Conservation (phyloP, 2,888 invertebrate genomes). For the Dryobota labecula region DNA sequence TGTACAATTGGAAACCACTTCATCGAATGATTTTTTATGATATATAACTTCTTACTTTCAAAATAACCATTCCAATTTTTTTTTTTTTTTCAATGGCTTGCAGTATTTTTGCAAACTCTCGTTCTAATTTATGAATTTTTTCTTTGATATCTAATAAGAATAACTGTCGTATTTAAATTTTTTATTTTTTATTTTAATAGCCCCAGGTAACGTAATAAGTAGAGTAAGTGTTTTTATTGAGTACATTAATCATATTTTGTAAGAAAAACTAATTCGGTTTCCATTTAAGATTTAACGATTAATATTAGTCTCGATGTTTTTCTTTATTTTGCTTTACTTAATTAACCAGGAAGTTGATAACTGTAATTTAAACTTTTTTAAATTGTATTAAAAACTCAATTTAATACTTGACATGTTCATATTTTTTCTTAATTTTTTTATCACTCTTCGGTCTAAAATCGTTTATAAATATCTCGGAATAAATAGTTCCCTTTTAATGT, state of each 20-base stretch:
- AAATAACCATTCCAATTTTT: background rate
- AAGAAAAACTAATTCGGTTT: conserved; percentile 21
- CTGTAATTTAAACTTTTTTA: background rate
- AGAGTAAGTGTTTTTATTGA: conserved; percentile 17
- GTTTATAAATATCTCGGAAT: conserved; percentile 8
- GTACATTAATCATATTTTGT: conserved; percentile 26
- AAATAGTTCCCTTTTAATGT: conserved; percentile 29
- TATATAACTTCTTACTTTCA: background rate
- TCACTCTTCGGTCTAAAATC: background rate
- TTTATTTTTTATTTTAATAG: background rate
- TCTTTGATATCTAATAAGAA: background rate
- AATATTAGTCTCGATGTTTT: background rate
- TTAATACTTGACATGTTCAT: background rate
- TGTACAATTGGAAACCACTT: background rate
- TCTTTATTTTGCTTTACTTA: background rate
- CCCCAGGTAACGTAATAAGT: conserved; percentile 5
- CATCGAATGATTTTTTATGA: background rate
- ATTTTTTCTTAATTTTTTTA: background rate
- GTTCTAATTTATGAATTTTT: conserved; percentile 11
- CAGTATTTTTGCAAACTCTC: background rate
- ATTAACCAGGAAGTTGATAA: background rate
- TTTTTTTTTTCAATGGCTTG: background rate
- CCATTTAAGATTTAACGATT: conserved; percentile 13
- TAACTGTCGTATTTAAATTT: background rate
- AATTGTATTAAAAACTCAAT: background rate